Conservation (phyloP, 2,797 vertebrate species). For the Champsocephalus gunnari region DNA sequence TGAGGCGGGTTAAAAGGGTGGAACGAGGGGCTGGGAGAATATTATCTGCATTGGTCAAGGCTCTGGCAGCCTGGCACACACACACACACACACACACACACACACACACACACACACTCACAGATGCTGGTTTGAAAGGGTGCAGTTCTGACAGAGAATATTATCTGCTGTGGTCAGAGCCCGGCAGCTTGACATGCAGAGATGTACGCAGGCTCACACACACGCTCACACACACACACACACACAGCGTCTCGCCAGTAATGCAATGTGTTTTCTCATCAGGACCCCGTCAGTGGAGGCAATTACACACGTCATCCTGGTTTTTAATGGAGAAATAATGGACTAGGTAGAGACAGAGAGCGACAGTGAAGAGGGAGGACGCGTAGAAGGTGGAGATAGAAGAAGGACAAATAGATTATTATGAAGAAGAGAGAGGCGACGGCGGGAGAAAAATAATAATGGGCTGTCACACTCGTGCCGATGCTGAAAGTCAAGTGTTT, state of each 20-base stretch:
- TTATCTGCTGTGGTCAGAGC: slow-evolving; percentile 49
- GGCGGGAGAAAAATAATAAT: slow-evolving; percentile 9
- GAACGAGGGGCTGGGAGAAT: slow-evolving; percentile 32
- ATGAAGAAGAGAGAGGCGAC: neutral
- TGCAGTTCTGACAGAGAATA: slow-evolving; percentile 41
- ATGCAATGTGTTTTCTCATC: slow-evolving; percentile 54
- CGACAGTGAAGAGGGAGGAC: neutral
- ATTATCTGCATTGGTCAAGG: slow-evolving; percentile 51
- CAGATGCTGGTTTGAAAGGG: slow-evolving; percentile 25
- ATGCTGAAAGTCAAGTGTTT: neutral
- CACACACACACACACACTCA: neutral
- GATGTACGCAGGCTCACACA: neutral
- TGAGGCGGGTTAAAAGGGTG: slow-evolving; percentile 23
- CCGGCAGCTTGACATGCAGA: slow-evolving; percentile 21
- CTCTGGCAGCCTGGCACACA: slow-evolving; percentile 12
- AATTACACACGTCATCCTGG: slow-evolving; percentile 66
- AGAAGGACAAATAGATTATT: neutral
- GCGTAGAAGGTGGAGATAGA: neutral
- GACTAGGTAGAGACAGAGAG: slow-evolving; percentile 28
- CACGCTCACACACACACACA: neutral
- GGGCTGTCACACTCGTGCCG: slow-evolving; percentile 24
- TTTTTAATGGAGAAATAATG: slow-evolving; percentile 72
- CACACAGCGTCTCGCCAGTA: neutral
- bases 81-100: neutral
- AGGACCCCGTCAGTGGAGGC: slow-evolving; percentile 45